Evolutionary conservation across 1,140 invertebrate genomes (phyloP), one percentile per base, ranked within the genome.

Genomic region (Zaprionus davidi): DNA sequence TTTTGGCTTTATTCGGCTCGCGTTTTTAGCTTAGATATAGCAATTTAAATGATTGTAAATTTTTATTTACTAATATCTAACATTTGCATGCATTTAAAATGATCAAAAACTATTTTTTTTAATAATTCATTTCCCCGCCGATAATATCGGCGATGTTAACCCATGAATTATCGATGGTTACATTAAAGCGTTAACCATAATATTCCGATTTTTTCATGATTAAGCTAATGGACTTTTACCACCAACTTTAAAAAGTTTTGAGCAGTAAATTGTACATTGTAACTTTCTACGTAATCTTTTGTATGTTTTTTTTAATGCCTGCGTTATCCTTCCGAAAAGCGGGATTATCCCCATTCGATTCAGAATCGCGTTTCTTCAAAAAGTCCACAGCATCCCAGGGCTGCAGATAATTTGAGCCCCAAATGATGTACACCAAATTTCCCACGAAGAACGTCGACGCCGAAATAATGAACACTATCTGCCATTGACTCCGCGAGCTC

Each of bases 381-480:
- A 65, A 82, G 59, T 82, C 76, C 24, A 46, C 60, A n/a, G 95
- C 94, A 76, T 96, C 95, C 95, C 96, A 96, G 1, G 93, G 83
- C 78, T 96, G 95, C 17, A 93, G 92, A 38, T 94, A 92, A 0
- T 94, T 94, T 0, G 94, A 94, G 5, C 95, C 94, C 82, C 95
- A 96, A 7, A 96, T 76, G 20, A 96, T 69, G 82, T 96, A 97
- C 38, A 95, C 92, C 2, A 96, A 82, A 71, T 95, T 96, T 4
- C 95, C 95, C 36, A 95, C 74, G 38, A 95, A 93, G 72, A 96
- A 96, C 9, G 97, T 93, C 5, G 92, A 94, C 15, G 95, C 94
- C 3, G 96, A 94, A 20, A 96, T 93, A 79, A 95, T 95, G 86
- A 97, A 97, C 1, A 97, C 95, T 38, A 94, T 94, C 74, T 94